phyloP scores from a whole-genome alignment of 2,888 invertebrate genomes.

The Apotomis betuletana region DNA sequence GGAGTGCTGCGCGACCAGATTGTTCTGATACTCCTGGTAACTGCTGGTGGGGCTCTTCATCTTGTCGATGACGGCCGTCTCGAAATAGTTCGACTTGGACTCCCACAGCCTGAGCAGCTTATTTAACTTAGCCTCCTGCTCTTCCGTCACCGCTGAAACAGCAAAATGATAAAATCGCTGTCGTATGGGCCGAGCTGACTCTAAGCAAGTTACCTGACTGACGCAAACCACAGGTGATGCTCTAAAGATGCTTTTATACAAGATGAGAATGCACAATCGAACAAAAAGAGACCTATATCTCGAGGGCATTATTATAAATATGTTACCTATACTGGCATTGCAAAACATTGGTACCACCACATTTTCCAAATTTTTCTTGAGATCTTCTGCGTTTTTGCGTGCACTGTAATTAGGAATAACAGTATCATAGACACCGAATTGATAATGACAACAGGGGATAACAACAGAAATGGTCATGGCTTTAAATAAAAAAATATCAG shows the following conservation, averaged over 20 bases:
- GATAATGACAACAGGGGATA: slow-evolving; percentile 61
- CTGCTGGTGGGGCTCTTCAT: slow-evolving; percentile 93
- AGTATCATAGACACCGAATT: slow-evolving; percentile 80
- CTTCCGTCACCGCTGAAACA: slow-evolving; percentile 90
- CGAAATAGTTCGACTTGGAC: slow-evolving; percentile 95
- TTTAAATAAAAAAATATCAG: slow-evolving; percentile 40
- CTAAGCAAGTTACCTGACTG: slow-evolving; percentile 80
- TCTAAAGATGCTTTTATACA: slow-evolving; percentile 71
- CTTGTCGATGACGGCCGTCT: slow-evolving; percentile 91
- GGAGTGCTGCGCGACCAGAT: slow-evolving; percentile 91
- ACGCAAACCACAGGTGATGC: slow-evolving; percentile 73
- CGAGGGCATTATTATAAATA: slow-evolving; percentile 83
- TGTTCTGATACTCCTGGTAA: slow-evolving; percentile 95
- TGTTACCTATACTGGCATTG: slow-evolving; percentile 91
- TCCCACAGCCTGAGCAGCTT: slow-evolving; percentile 98
- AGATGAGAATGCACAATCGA: slow-evolving; percentile 76
- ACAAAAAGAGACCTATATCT: slow-evolving; percentile 77
- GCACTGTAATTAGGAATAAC: slow-evolving; percentile 90
- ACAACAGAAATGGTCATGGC: slow-evolving; percentile 42
- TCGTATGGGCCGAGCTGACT: slow-evolving; percentile 63
- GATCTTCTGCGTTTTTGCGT: slow-evolving; percentile 96
- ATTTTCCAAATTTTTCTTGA: slow-evolving; percentile 96
- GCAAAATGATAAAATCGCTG: slow-evolving; percentile 72
- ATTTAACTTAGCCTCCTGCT: slow-evolving; percentile 94
- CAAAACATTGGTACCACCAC: slow-evolving; percentile 99